A percentile compares a stretch with the other conserved stretches of the same genome.
Evolutionary conservation across 2,888 invertebrate genomes (phyloP).

Genomic region (Noctua janthe): DNA sequence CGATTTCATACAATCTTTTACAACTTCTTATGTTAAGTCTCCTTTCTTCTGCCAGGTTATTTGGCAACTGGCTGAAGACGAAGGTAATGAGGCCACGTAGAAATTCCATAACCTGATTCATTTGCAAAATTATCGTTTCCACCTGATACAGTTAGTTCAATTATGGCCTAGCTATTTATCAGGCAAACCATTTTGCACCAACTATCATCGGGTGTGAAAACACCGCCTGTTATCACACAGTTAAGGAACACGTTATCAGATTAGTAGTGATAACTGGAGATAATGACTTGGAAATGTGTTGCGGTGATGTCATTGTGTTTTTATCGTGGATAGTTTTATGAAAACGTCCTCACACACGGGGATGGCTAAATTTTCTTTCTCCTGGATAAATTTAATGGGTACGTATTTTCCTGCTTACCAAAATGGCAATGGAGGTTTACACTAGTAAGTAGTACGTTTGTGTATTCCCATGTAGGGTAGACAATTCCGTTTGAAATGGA

Average conservation of each 20-base stretch:
- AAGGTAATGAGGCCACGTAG: not conserved
- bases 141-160: constrained; percentile 15
- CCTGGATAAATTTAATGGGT: not conserved
- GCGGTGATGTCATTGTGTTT: constrained; percentile 59
- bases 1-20: not conserved
- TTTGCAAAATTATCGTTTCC: constrained; percentile 2
- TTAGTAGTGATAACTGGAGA: constrained; percentile 60
- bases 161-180: constrained; percentile 45
- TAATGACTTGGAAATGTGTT: constrained; percentile 60
- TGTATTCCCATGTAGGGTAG: not conserved
- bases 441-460: too few relatives aligned
- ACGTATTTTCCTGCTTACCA: not conserved
- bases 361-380: not conserved
- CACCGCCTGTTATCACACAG: constrained; percentile 56
- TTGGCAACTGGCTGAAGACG: not conserved
- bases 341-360: not conserved
- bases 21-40: not conserved
- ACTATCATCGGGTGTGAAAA: constrained; percentile 51
- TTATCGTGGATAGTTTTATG: constrained; percentile 19
- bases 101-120: constrained; percentile 1
- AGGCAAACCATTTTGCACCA: constrained; percentile 38
- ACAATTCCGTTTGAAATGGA: accelerated
- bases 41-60: not conserved
- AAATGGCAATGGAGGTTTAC: not conserved
- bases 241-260: constrained; percentile 63